phyloP scores from a whole-genome alignment of 2,113 vertebrate species.

The Rafetus swinhoei region DNA sequence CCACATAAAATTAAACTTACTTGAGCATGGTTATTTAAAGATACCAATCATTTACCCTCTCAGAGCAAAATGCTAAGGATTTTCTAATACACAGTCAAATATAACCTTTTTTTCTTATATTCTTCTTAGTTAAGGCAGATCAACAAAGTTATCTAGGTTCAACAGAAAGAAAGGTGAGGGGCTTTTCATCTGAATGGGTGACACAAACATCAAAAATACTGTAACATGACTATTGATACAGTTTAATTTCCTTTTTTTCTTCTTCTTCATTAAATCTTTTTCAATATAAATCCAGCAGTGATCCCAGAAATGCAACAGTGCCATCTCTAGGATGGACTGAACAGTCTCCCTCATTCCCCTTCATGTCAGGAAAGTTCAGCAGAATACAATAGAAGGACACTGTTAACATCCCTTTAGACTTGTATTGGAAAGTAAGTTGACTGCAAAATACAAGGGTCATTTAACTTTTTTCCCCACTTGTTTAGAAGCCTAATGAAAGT shows the following conservation, averaged over 20 bases:
- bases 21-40: slow-evolving; percentile 33
- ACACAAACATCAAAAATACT: slow-evolving; percentile 24
- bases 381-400: accelerated
- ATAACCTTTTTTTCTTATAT: neutral
- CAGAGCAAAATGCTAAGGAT: slow-evolving; percentile 51
- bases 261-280: slow-evolving; percentile 9
- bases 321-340: slow-evolving; percentile 74
- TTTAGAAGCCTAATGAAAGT: neutral
- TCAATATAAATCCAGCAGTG: neutral
- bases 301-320: slow-evolving; percentile 68
- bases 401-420: neutral
- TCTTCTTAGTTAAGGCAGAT: slow-evolving; percentile 46
- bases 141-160: slow-evolving; percentile 66
- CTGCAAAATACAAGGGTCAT: neutral
- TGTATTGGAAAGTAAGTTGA: neutral
- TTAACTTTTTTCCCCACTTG: neutral
- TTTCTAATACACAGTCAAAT: slow-evolving; percentile 54
- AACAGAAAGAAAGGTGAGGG: slow-evolving; percentile 44
- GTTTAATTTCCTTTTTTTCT: slow-evolving; percentile 53
- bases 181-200: slow-evolving; percentile 30
- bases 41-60: slow-evolving; percentile 48
- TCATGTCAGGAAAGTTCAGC: neutral
- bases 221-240: neutral
- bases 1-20: slow-evolving; percentile 16
- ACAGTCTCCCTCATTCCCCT: neutral